Base-by-base conservation (phyloP, 1,140 invertebrate genomes). In the Macrobrachium nipponense region DNA sequence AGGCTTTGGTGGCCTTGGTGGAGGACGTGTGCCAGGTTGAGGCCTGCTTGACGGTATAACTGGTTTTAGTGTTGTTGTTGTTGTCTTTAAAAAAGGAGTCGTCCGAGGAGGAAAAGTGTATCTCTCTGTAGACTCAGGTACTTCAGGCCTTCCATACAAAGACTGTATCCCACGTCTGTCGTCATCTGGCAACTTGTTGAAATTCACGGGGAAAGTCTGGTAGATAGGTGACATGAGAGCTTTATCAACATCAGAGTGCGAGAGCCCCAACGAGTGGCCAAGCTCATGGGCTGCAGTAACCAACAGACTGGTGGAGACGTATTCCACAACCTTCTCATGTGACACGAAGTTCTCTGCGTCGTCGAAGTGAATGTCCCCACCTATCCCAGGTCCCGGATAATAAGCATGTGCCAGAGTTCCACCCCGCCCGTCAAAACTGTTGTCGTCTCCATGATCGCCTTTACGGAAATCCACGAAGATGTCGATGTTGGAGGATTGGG, bases 401-500 rank as follows among this genome's bases (percentile, higher is more conserved):
- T 92, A 93, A 11, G 92, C 92, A 78, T 92, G 92, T 17, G 92
- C 92, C 44, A 92, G 87, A n/a, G 91, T 89, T 3, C 84, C 44
- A 4, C 86, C 92, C 79, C 80, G 87, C 6, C 90, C 90, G 87
- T 92, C 92, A 87, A 92, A 92, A 7, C 89, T 81, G 80, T 91
- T 90, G 2, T 90, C 95, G 91, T 97, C 96, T 64, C 95, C 95
- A 90, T 98, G 97, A 91, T 95, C 93, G 86, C 94, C 93, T 88
- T 95, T 95, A 91, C 73, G 72, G 64, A 88, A 88, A 62, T 77
- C 73, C 18, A 88, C 64, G 12, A 78, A 76, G 10, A 88, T 88
- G 59, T 88, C 87, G 5, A 85, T 73, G 18, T 84, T 23, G 7
- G 66, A 27, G 11, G 58, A 20, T 10, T 88, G 61, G 64, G 80